phyloP scores from a whole-genome alignment of 2,113 vertebrate species.

The Channa argus region DNA sequence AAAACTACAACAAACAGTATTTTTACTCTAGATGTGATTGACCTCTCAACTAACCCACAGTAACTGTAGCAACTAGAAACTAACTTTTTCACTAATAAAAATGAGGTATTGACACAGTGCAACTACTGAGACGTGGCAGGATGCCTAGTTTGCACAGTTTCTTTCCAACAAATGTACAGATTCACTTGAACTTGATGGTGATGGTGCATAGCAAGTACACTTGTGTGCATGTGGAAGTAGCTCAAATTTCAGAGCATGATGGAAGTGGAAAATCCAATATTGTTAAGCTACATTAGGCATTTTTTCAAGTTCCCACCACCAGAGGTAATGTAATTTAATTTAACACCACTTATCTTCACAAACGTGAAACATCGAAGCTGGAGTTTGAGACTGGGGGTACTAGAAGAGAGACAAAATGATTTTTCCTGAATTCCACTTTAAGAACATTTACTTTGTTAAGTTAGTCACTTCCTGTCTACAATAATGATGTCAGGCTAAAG shows the following conservation, averaged over 20 bases:
- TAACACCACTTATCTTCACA: slow-evolving; percentile 1
- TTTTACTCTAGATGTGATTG: slow-evolving; percentile 17
- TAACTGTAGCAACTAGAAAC: slow-evolving; percentile 9
- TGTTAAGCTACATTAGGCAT: background rate
- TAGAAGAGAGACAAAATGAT: background rate
- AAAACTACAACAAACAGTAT: slow-evolving; percentile 20
- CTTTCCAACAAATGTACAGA: background rate
- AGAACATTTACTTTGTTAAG: background rate
- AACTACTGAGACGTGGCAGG: background rate
- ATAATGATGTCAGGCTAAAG: background rate
- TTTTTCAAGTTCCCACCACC: background rate
- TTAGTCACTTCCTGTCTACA: background rate
- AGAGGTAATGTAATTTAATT: background rate
- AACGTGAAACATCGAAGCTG: background rate
- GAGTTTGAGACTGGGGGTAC: background rate
- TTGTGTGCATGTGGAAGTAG: background rate
- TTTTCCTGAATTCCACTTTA: background rate
- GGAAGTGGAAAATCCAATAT: slow-evolving; percentile 14
- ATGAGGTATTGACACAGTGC: slow-evolving; percentile 6
- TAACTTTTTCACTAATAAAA: background rate
- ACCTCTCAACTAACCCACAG: slow-evolving; percentile 19
- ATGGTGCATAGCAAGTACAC: background rate
- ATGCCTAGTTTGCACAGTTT: background rate
- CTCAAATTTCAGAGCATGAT: background rate
- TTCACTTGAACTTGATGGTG: background rate